phyloP scores from a whole-genome alignment of 2,888 invertebrate genomes.

The Drosophila gaucha region DNA sequence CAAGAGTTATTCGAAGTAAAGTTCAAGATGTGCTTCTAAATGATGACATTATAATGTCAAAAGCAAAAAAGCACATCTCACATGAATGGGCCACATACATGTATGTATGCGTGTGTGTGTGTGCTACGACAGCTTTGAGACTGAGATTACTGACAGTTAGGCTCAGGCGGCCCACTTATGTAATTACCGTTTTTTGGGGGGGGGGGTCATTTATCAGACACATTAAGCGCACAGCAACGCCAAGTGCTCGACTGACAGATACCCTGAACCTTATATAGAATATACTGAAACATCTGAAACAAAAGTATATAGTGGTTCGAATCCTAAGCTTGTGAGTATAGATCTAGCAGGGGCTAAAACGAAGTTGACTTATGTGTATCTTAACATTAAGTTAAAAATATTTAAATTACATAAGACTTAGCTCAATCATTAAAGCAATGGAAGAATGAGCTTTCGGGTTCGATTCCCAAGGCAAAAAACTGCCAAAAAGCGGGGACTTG shows the following conservation, averaged over 20 bases:
- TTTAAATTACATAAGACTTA: too few species aligned
- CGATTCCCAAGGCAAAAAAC: too few species aligned
- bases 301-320: too few species aligned
- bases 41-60: constrained; percentile 46
- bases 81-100: constrained; percentile 14
- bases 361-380: too few species aligned
- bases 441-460: too few species aligned
- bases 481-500: too few species aligned
- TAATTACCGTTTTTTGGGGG: constrained; percentile 51
- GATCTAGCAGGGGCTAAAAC: too few species aligned
- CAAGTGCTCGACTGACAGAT: neutral
- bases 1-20: neutral
- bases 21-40: constrained; percentile 33
- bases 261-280: too few species aligned
- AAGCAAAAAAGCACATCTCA: constrained; percentile 20
- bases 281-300: too few species aligned
- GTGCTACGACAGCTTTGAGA: constrained; percentile 14
- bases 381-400: too few species aligned
- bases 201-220: constrained; percentile 27
- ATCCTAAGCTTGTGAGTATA: too few species aligned
- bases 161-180: constrained; percentile 48
- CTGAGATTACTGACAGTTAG: constrained; percentile 47
- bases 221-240: neutral
- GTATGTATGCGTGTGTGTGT: constrained; percentile 4
- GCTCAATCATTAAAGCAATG: too few species aligned